Percentiles rank a stretch among this genome's conserved stretches.
Evolutionary conservation across 2,113 vertebrate genomes (phyloP).

Genomic region (Notechis scutatus): DNA sequence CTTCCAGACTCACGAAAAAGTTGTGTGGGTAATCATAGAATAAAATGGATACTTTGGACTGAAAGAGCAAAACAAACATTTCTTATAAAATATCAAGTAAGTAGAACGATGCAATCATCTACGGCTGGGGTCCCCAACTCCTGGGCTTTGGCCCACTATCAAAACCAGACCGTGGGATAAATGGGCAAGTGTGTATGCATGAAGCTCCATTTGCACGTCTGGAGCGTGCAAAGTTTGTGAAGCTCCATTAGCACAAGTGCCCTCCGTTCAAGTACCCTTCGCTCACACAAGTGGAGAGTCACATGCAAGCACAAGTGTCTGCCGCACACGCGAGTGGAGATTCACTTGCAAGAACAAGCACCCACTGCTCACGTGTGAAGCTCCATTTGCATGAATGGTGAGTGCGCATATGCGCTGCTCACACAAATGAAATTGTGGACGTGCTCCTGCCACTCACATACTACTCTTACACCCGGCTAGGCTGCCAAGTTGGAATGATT

Average conservation of each 20-base stretch:
- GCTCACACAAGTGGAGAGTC: background rate
- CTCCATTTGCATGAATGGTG: background rate
- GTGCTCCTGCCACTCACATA: background rate
- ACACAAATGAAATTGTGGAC: background rate
- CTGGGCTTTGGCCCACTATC: background rate
- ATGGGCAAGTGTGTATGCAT: background rate
- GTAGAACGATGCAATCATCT: background rate
- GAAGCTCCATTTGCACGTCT: background rate
- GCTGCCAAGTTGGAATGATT: background rate
- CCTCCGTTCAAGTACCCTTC: background rate
- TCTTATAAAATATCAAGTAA: background rate
- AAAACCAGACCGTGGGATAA: background rate
- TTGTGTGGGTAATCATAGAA: background rate
- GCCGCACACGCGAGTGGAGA: too few relatives aligned
- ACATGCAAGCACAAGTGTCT: background rate
- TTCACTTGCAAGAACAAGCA: background rate
- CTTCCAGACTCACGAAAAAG: background rate
- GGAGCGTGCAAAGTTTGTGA: background rate
- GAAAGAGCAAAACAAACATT: background rate
- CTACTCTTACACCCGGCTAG: rapidly evolving
- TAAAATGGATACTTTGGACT: background rate
- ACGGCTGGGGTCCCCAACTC: background rate
- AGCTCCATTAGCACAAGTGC: background rate
- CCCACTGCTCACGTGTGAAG: background rate
- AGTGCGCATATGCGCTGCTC: background rate